Evolutionary conservation across 1,140 invertebrate genomes (phyloP), one percentile per base, ranked within the genome.

Genomic region (Nomia melanderi): DNA sequence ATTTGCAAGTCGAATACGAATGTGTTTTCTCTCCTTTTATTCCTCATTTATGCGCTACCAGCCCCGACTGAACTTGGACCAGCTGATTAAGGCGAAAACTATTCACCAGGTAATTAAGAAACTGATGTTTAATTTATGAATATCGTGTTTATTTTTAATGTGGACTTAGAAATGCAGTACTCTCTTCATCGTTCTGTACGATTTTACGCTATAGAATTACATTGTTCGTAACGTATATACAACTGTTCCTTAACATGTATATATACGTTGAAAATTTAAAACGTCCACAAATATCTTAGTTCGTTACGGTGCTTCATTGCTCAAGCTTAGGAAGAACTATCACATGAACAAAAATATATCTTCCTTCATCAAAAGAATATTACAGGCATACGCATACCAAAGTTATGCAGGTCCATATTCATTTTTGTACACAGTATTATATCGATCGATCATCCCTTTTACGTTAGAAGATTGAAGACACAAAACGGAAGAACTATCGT

Each of bases 1-100:
- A 84, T 84, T 84, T 84, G 82, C 82, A 84, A 84, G 78, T 84
- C 83, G 74, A 63, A 81, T 57, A 33, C 69, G n/a, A n/a, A 62
- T 25, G 31, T 78, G 33, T 70, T 71, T 71, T 64, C 31, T 27
- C 50, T 57, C 6, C 14, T 29, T 57, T 6, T 12, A 29, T 56
- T 27, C 2, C 1, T 3, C 25, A 6, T 54, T 17, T 14, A 12
- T 54, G 23, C 23, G 12, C 12, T 23, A 9, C 23, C 25, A 14
- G 8, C 3, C 33, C 33, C 8, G 14, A 17, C 12, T 2, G 12
- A 17, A 17, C 14, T 44, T 44, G 0, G 14, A 44, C 36, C 8
- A 39, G 36, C 8, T 39, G 36, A n/a, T n/a, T n/a, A 9, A 39
- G 12, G 12, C 8, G 36, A 5, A 39, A 39, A 12, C 12, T 39